Evolutionary conservation across 2,888 invertebrate genomes (phyloP).

Genomic region (Tipula confusa): DNA sequence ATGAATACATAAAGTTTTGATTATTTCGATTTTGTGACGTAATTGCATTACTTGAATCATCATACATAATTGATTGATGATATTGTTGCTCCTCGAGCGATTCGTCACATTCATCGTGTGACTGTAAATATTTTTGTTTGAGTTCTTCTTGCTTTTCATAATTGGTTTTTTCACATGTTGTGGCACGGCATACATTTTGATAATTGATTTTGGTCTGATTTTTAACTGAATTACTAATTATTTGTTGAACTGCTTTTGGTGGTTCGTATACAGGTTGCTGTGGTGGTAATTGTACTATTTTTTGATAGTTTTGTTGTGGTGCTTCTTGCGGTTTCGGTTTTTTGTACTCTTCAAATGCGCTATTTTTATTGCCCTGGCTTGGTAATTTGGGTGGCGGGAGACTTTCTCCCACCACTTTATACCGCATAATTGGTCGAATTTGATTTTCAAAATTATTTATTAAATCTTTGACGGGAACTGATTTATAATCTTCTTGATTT

Average conservation of each 20-base stretch:
- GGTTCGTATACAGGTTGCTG: not conserved
- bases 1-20: not conserved
- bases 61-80: constrained; percentile 13
- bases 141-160: constrained; percentile 14
- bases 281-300: constrained; percentile 40
- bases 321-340: not conserved
- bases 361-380: not conserved
- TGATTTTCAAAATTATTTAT: constrained; percentile 61
- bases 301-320: constrained; percentile 30
- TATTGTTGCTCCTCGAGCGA: not conserved
- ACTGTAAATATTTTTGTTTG: not conserved
- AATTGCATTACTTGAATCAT: not conserved
- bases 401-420: constrained; percentile 43
- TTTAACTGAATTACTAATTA: not conserved
- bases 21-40: not conserved
- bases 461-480: constrained; percentile 42
- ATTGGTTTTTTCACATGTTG: not conserved
- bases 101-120: not conserved
- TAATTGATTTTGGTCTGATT: not conserved
- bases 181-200: not conserved
- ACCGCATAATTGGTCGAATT: constrained; percentile 54
- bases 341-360: not conserved
- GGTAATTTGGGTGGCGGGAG: not conserved
- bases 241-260: not conserved
- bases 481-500: constrained; percentile 28